Conservation (phyloP, 2,888 invertebrate genomes). For the Ryuthela nishihirai region DNA sequence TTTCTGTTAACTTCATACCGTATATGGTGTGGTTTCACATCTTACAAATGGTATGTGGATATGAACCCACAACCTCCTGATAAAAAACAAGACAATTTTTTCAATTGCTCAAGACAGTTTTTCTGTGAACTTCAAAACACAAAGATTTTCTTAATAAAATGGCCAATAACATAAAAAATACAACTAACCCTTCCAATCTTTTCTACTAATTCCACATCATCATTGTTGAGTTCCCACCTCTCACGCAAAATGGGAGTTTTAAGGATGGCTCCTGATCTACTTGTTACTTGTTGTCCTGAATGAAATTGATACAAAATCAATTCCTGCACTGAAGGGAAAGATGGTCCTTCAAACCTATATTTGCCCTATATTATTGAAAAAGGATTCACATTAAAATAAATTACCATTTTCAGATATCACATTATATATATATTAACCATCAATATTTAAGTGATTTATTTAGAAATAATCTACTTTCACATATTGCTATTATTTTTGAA, state of each 20-base stretch:
- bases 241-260: conserved; percentile 80
- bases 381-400: conserved; percentile 1
- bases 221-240: conserved; percentile 93
- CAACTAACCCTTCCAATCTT: conserved; percentile 85
- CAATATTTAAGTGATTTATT: neutral
- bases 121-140: no score
- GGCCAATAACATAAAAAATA: no score
- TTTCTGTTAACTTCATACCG: no score
- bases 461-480: no score
- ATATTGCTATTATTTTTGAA: no score
- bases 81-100: no score
- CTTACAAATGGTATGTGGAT: no score
- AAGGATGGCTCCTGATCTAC: conserved; percentile 84
- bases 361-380: conserved; percentile 62
- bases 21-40: no score
- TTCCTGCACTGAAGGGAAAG: conserved; percentile 88
- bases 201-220: conserved; percentile 83
- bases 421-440: neutral
- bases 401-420: neutral
- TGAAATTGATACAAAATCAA: conserved; percentile 83
- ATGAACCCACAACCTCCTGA: no score
- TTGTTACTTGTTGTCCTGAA: conserved; percentile 82
- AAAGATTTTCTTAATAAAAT: no score
- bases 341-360: conserved; percentile 89
- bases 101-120: no score